phyloP scores from a whole-genome alignment of 2,888 invertebrate genomes.

The Catocala nupta region DNA sequence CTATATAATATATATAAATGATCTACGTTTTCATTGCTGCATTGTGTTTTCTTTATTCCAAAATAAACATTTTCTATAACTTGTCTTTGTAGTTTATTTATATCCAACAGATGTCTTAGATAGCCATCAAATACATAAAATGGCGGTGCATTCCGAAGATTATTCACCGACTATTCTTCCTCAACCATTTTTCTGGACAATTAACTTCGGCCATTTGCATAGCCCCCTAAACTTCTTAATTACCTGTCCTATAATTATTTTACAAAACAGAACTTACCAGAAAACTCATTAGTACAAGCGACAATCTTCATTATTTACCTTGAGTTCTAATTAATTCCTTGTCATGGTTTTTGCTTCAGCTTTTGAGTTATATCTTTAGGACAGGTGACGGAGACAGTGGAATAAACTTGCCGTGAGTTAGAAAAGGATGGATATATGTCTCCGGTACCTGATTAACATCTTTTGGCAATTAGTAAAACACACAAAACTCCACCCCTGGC shows the following conservation, averaged over 20 bases:
- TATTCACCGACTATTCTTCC: constrained; percentile 26
- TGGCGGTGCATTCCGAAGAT: constrained; percentile 6
- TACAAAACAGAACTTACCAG: constrained; percentile 64
- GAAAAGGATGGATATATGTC: constrained; percentile 68
- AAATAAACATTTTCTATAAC: too few relatives aligned
- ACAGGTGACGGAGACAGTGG: constrained; percentile 62
- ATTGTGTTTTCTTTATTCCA: too few relatives aligned
- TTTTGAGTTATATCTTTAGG: constrained; percentile 82
- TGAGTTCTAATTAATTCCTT: constrained; percentile 87
- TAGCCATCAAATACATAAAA: background rate
- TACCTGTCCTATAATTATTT: constrained; percentile 82
- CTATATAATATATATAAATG: too few relatives aligned
- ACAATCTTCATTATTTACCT: constrained; percentile 88
- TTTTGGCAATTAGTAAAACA: constrained; percentile 89
- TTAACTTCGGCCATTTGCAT: constrained; percentile 70
- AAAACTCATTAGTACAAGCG: constrained; percentile 85
- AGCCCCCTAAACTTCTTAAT: constrained; percentile 77
- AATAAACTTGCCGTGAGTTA: constrained; percentile 38
- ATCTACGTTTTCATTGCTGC: too few relatives aligned
- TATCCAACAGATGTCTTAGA: constrained; percentile 9
- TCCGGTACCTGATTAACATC: constrained; percentile 86
- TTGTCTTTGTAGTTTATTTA: too few relatives aligned
- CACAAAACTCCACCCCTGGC: constrained; percentile 88
- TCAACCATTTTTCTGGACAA: constrained; percentile 64
- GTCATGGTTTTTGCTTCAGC: constrained; percentile 87